Evolutionary conservation across 2,113 vertebrate species (phyloP), one percentile per base, ranked within the genome.

Genomic region (Laticauda colubrina): DNA sequence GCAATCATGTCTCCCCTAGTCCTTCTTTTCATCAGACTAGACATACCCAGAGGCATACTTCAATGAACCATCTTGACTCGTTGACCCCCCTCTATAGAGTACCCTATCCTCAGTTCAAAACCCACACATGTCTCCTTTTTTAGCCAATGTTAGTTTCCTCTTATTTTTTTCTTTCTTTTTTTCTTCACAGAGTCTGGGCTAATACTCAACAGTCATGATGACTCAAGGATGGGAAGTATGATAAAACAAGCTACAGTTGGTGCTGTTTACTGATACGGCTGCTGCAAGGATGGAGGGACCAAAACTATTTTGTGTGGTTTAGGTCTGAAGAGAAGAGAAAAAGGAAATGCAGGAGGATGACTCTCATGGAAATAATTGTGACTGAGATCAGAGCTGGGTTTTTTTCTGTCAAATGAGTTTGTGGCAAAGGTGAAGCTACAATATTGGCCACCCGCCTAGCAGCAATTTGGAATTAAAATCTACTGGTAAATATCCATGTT

Each of bases 231-330:
- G 59, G 61, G 59, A 75, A 88, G 39, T 53, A 88, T 69, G 86
- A 88, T 88, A 69, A 88, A 55, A 24, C 8, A 5, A 45, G 61
- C n/a, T 64, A 45, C 54, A 29, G 23, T n/a, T 6, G 4, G 15
- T 92, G 92, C 64, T 92, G 88, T 23, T 48, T 24, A 85, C n/a
- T 57, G 64, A 89, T 89, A 89, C 15, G 55, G 64, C 64, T 45
- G 26, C 45, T 59, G 64, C 48, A 5, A 24, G 87, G 20, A 85
- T 10, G 24, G 18, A 59, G 87, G 26, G 56, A 51, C 88, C 2
- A 48, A 55, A 89, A 48, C 56, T 2, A n/a, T 56, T 89, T 43
- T 29, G 21, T 89, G 39, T 48, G 61, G 87, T 81, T 59, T 29
- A 3, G 56, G 39, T 89, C 54, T 87, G 85, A 57, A 23, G 29